Conservation (phyloP, 2,113 vertebrate species). For the Heterotis niloticus region DNA sequence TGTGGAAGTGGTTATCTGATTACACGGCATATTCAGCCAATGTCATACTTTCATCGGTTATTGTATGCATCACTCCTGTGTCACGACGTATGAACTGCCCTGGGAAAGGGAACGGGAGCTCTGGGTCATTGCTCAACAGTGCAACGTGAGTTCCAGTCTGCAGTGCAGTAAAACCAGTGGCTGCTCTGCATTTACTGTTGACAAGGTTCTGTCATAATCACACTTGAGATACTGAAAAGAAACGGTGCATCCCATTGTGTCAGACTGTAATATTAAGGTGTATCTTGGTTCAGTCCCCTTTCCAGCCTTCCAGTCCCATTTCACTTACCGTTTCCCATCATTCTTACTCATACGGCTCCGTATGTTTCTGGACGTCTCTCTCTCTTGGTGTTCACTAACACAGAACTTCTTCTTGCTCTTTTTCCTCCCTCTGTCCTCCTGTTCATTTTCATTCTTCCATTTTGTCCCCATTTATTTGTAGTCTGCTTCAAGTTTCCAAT, state of each 20-base stretch:
- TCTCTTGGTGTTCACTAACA: conserved; percentile 4
- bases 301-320: neutral
- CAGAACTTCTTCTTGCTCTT: conserved; percentile 29
- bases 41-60: neutral
- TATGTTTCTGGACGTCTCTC: conserved; percentile 7
- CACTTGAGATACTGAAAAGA: neutral
- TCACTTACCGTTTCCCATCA: neutral
- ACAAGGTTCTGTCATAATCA: neutral
- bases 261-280: too few species aligned
- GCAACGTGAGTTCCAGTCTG: neutral
- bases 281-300: too few species aligned
- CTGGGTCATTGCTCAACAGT: neutral
- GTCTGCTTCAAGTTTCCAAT: conserved; percentile 73
- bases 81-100: neutral
- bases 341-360: neutral
- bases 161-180: neutral
- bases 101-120: neutral
- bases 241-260: too few species aligned
- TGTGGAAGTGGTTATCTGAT: too few species aligned
- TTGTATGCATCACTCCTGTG: neutral
- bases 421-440: conserved; percentile 31
- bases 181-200: conserved; percentile 1
- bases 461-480: conserved; percentile 63
- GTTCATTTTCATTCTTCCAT: conserved; percentile 53
- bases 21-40: neutral